These are phyloP conservation scores for Panthera leo DNA, from an alignment of 2,113 vertebrate genomes.

Conservation along the genomic window DNA sequence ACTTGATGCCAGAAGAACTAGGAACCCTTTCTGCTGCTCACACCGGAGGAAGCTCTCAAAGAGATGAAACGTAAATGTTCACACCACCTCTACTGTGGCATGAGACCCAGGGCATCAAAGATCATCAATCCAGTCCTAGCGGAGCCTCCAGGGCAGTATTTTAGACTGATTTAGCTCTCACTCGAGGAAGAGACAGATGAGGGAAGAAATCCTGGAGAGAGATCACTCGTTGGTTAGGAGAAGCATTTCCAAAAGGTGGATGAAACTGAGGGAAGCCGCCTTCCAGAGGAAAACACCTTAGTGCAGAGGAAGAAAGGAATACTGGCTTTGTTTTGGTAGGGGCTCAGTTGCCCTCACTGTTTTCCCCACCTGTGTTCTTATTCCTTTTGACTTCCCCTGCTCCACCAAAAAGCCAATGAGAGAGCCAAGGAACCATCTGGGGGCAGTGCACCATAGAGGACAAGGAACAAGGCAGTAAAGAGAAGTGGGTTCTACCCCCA, in stretches of 20 bases:
- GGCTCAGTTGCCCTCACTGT: not conserved
- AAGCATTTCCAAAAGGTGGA: not conserved
- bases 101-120: not conserved
- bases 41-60: not conserved
- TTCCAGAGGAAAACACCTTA: not conserved
- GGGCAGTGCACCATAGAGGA: fast-evolving
- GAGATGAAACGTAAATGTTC: not conserved
- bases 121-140: not conserved
- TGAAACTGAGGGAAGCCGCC: not conserved
- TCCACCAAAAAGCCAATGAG: not conserved
- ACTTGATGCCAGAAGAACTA: not conserved
- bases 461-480: not conserved
- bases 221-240: not conserved
- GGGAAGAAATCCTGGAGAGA: not conserved
- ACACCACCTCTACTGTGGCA: not conserved
- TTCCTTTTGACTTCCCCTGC: not conserved
- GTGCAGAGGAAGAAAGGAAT: not conserved
- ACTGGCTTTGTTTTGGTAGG: not conserved
- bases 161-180: not conserved
- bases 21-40: not conserved
- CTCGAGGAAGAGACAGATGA: not conserved
- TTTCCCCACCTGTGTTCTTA: not conserved
- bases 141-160: not conserved
- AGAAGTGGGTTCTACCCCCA: not conserved
- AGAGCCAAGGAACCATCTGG: not conserved